These are phyloP conservation scores for Camponotus vicinus DNA, from an alignment of 1,140 invertebrate genomes.

Conservation along the genomic window DNA sequence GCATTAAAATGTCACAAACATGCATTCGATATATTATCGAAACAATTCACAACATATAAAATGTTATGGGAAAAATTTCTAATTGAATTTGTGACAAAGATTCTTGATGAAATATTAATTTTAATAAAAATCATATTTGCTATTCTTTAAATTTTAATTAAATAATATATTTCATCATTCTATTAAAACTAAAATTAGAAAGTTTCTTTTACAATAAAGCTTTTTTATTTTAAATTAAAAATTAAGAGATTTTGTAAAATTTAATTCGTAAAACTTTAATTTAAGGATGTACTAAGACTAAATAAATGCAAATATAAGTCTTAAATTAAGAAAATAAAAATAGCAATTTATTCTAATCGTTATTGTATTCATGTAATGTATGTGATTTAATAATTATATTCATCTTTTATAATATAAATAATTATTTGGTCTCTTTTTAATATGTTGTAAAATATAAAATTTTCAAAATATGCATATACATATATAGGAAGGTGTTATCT, in stretches of 20 bases:
- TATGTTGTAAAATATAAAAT: background rate
- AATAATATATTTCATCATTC: background rate
- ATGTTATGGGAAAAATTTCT: background rate
- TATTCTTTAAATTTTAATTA: background rate
- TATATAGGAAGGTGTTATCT: background rate
- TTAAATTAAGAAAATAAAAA: background rate
- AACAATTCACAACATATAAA: background rate
- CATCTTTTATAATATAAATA: too few relatives aligned
- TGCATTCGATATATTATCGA: background rate
- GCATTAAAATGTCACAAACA: background rate
- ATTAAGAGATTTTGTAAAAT: background rate
- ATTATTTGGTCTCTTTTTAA: too few relatives aligned
- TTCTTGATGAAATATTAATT: background rate
- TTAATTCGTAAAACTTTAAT: background rate
- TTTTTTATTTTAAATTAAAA: background rate
- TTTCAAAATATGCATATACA: background rate
- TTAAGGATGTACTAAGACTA: background rate
- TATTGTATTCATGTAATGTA: background rate
- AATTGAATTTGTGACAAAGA: background rate
- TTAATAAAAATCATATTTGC: background rate
- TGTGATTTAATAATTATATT: too few relatives aligned
- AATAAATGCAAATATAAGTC: background rate
- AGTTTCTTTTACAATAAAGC: background rate
- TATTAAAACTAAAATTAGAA: background rate
- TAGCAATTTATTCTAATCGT: background rate